Conservation (phyloP, 2,888 invertebrate species). For the Ichneumoninae sp. region DNA sequence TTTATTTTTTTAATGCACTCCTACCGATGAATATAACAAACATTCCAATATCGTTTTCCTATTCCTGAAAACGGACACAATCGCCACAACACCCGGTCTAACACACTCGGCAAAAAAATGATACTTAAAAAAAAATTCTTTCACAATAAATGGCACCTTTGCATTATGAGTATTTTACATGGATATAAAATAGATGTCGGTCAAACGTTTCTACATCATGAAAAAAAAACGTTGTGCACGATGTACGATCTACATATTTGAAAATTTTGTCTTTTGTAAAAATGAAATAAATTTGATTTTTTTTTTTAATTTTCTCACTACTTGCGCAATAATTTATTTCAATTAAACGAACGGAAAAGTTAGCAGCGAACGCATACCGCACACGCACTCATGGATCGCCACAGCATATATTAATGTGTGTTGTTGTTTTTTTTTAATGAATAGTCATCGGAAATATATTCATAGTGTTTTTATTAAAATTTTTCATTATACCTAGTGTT, state of each 20-base stretch:
- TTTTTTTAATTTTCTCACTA: not conserved
- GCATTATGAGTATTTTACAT: conserved; percentile 24
- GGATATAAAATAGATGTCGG: not conserved
- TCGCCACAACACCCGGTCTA: not conserved
- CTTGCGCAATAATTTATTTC: conserved; percentile 24
- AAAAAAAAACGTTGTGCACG: not conserved
- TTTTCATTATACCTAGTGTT: conserved; percentile 73
- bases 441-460: conserved; percentile 75
- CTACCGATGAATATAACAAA: conserved; percentile 28
- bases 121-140: conserved; percentile 3
- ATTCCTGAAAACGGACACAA: conserved; percentile 12
- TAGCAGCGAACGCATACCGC: conserved; percentile 21
- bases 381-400: conserved; percentile 62
- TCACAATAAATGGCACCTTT: conserved; percentile 25
- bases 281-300: not conserved
- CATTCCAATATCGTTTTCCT: conserved; percentile 23
- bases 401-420: conserved; percentile 55
- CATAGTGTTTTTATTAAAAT: conserved; percentile 75
- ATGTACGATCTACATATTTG: not conserved
- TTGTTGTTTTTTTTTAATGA: conserved; percentile 60
- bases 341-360: not conserved
- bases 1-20: conserved; percentile 1
- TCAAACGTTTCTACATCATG: not conserved
- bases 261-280: not conserved
- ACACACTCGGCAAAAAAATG: conserved; percentile 10